A percentile compares a stretch with the other conserved stretches of the same genome.
Conservation (phyloP, 2,113 vertebrate species). For the Zingel zingel region DNA sequence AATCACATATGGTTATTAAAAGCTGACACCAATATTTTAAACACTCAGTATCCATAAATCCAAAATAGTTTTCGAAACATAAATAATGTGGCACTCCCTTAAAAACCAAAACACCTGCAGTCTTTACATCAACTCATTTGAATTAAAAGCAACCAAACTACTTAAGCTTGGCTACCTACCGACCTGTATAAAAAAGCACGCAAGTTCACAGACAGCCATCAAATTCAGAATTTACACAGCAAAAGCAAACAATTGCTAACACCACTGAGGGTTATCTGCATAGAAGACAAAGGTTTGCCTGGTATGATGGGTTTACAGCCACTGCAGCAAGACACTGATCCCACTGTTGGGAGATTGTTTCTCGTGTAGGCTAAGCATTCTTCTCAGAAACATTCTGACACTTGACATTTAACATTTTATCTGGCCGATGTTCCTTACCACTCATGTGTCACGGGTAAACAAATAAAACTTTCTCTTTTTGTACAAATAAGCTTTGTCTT, state of each 20-base stretch:
- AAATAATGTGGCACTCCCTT: background rate
- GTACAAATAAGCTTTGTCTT: slow-evolving; percentile 4
- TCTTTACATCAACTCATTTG: background rate
- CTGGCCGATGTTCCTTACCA: slow-evolving; percentile 5
- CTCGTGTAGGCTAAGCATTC: slow-evolving; percentile 37
- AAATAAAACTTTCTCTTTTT: background rate
- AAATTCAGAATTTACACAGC: slow-evolving; percentile 21
- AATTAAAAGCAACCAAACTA: background rate
- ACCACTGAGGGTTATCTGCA: background rate
- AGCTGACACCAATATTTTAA: background rate
- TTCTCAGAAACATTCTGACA: slow-evolving; percentile 58
- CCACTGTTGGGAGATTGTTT: slow-evolving; percentile 45
- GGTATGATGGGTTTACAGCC: slow-evolving; percentile 20
- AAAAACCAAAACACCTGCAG: background rate
- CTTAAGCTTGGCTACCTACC: background rate
- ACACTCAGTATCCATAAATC: background rate
- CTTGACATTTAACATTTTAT: slow-evolving; percentile 57
- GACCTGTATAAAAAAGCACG: background rate
- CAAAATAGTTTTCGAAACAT: background rate
- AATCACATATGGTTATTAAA: background rate
- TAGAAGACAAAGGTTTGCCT: slow-evolving; percentile 21
- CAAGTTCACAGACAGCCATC: background rate
- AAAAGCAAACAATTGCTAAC: slow-evolving; percentile 41
- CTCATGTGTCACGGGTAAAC: slow-evolving; percentile 20
- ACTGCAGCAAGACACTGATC: slow-evolving; percentile 22